Base-by-base conservation (phyloP, 2,113 vertebrate species). In the Malurus alboscapulatus region DNA sequence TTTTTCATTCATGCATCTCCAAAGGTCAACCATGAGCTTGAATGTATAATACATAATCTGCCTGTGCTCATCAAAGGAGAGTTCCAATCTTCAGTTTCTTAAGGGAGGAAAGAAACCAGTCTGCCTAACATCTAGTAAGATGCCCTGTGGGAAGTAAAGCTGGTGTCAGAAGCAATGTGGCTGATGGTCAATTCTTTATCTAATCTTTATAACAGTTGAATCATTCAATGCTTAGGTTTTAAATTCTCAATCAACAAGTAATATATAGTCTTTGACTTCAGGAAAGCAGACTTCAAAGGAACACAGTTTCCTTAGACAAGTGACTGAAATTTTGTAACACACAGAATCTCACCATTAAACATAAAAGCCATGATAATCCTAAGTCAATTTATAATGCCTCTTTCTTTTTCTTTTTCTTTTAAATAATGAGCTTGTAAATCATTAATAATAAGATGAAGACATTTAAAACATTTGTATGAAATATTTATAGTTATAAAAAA, bases 41-140 rank as follows among this genome's bases (percentile, higher is more conserved):
- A 96, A 96, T 93, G 88, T 92, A 92, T 95, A 96, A 94, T 90
- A 93, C 51, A 92, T 88, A 94, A 96, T 86, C 88, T 90, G 88
- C 59, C 67, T 62, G 38, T 58, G 68, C 47, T 94, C 47, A 83
- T 94, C 82, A 95, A 93, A 94, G 59, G 42, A 66, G n/a, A 83
- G 63, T 44, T 69, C 83, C 88, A 48, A 62, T 51, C 72, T 85
- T 47, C 79, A 85, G 59, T 57, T 83, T 88, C 80, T 95, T 92
- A 62, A 80, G 38, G 68, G 32, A 76, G 75, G 68, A 86, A 95
- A 80, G 77, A 88, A 90, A 32, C 63, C 5, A 5, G 66, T n/a
- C 75, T 62, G 67, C 48, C n/a, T 79, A 91, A 83, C 75, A 85
- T 67, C 50, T 17, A n/a, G 63, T 55, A 87, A 83, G 76, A 85